Conservation (phyloP, 2,113 vertebrate genomes). For the Rhinichthys klamathensis region DNA sequence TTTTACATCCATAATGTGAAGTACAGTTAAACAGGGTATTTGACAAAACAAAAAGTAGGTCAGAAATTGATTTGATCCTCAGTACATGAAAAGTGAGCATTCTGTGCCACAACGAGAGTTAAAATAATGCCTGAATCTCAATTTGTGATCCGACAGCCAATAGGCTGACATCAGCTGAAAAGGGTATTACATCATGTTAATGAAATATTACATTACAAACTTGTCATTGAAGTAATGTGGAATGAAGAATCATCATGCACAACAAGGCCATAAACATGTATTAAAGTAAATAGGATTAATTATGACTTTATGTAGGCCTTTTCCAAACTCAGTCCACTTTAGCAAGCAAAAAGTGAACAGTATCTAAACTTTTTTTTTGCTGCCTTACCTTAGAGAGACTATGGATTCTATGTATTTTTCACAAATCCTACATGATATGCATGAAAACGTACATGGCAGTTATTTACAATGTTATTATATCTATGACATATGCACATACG, state of each 20-base stretch:
- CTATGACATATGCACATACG: slow-evolving; percentile 23
- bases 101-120: not conserved
- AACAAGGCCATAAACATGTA: not conserved
- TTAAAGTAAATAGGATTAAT: not conserved
- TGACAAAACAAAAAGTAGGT: not conserved
- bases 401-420: not conserved
- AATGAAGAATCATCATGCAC: not conserved
- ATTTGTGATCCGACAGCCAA: not conserved
- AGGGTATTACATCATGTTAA: not conserved
- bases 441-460: slow-evolving; percentile 42
- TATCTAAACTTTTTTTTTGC: not conserved
- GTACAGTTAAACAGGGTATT: not conserved
- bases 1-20: not conserved
- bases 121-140: not conserved
- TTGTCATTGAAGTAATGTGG: not conserved
- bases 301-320: not conserved
- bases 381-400: not conserved
- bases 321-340: not conserved
- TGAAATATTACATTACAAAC: not conserved
- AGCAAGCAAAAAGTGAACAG: not conserved
- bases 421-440: slow-evolving; percentile 10
- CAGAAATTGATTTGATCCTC: not conserved
- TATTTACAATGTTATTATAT: slow-evolving; percentile 28
- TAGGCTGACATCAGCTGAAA: slow-evolving; percentile 5
- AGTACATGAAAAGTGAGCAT: not conserved